Conservation (phyloP, 2,113 vertebrate species). For the Chunga burmeisteri region DNA sequence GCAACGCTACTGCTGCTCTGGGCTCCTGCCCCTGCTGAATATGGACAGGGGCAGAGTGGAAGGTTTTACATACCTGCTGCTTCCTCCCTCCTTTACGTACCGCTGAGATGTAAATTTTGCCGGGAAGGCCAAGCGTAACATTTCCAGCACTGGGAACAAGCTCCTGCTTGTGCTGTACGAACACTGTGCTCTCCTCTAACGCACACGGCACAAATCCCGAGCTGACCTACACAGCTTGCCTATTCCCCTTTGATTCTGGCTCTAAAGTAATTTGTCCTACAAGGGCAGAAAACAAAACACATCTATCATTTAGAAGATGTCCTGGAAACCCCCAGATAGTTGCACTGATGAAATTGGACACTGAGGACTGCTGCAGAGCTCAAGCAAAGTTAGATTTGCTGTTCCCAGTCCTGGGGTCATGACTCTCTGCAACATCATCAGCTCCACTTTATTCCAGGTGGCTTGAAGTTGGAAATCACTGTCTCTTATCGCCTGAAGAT, state of each 20-base stretch:
- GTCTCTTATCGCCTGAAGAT: neutral
- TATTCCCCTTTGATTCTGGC: neutral
- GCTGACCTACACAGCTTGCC: neutral
- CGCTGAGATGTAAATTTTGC: neutral
- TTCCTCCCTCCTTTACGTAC: neutral
- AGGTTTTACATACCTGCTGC: neutral
- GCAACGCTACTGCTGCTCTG: neutral
- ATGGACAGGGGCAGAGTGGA: neutral
- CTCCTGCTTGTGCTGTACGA: neutral
- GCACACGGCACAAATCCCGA: neutral
- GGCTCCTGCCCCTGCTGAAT: neutral
- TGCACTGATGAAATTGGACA: neutral
- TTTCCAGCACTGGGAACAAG: neutral
- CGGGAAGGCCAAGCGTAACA: neutral
- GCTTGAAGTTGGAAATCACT: neutral
- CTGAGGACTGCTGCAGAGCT: neutral
- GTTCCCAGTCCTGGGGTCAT: neutral
- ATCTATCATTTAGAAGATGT: slow-evolving; percentile 13
- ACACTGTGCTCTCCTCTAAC: neutral
- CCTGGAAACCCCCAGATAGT: neutral
- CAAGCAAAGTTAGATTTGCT: neutral
- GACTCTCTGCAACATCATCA: slow-evolving; percentile 2
- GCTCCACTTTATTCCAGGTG: slow-evolving; percentile 19
- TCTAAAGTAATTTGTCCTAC: slow-evolving; percentile 10
- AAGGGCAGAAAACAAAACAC: slow-evolving; percentile 13